These are phyloP conservation scores for Lamellibrachia columna DNA, from an alignment of 2,888 invertebrate genomes.

Conservation along the genomic window DNA sequence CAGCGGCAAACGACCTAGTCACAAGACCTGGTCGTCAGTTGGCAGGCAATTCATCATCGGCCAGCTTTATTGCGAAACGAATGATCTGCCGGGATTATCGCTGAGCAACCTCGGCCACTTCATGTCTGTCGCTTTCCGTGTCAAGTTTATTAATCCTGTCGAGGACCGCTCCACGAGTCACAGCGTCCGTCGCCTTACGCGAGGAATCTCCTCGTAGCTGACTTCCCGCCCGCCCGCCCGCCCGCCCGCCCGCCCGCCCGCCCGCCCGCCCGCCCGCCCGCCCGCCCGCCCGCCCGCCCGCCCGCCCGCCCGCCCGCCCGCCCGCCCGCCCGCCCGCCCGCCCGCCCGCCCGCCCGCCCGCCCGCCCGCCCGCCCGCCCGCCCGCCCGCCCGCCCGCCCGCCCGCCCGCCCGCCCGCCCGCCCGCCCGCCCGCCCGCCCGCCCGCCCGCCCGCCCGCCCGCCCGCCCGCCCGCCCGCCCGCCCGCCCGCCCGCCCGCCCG, in stretches of 20 bases:
- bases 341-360: not conserved
- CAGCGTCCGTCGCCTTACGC: not conserved
- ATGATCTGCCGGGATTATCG: slow-evolving; percentile 1
- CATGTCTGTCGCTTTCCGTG: slow-evolving; percentile 4
- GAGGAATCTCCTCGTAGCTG: no score
- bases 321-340: not conserved
- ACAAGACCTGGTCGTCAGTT: not conserved
- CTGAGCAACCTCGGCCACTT: not conserved
- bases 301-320: not conserved
- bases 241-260: not conserved
- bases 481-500: not conserved
- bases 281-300: not conserved
- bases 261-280: not conserved
- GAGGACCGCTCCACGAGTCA: not conserved
- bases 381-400: not conserved
- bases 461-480: not conserved
- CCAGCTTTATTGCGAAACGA: slow-evolving; percentile 10
- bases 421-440: not conserved
- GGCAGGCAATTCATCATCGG: not conserved
- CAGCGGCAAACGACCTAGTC: not conserved
- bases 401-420: not conserved
- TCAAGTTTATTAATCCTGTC: not conserved
- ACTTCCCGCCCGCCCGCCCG: not conserved
- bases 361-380: not conserved
- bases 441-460: not conserved